Base-by-base conservation (phyloP, 2,888 invertebrate genomes). In the Dascillus cervinus region DNA sequence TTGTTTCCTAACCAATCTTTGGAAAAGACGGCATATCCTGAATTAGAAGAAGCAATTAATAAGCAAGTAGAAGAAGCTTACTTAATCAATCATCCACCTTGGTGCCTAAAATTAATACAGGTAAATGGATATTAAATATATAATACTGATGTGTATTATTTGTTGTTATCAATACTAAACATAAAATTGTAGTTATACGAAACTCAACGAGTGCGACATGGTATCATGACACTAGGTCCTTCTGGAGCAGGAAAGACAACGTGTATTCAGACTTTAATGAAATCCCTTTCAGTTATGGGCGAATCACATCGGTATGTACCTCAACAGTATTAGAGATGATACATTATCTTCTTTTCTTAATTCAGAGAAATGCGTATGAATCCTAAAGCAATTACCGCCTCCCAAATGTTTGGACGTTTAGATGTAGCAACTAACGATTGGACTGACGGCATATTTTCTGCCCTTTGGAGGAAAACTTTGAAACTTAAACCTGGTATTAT, bases 381-480 rank as follows among this genome's bases (percentile, higher is more conserved):
- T 65, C 96, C 96, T 0, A 96, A 96, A 68, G 89, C 95, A 9
- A 95, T 96, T 53, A 95, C 95, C 8, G 89, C 95, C 0, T 82
- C 94, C 0, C 95, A 96, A 71, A 96, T 96, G 96, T 96, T 96
- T 60, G 96, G 96, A 0, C 76, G 91, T 13, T 68, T 95, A 11
- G 95, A 96, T 57, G 95, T 96, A 0, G 94, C 95, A 2, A 96
- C 95, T 1, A 96, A 96, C 56, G 96, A 96, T 57, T 96, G 96
- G 96, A 96, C 95, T 0, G 95, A 96, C 61, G 96, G 96, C 3
- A 94, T 96, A 53, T 96, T 96, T 65, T 94, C 95, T 1, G 91
- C 95, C 0, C 68, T 96, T 0, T 96, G 95, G 96, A 73, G 95
- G 20, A 91, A 94, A 66, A 94, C 95, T 0, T 71, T 92, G 2